A percentile compares a stretch with the other conserved stretches of the same genome.
phyloP scores from a whole-genome alignment of 2,113 vertebrate genomes.

The Thinocorus orbignyianus region DNA sequence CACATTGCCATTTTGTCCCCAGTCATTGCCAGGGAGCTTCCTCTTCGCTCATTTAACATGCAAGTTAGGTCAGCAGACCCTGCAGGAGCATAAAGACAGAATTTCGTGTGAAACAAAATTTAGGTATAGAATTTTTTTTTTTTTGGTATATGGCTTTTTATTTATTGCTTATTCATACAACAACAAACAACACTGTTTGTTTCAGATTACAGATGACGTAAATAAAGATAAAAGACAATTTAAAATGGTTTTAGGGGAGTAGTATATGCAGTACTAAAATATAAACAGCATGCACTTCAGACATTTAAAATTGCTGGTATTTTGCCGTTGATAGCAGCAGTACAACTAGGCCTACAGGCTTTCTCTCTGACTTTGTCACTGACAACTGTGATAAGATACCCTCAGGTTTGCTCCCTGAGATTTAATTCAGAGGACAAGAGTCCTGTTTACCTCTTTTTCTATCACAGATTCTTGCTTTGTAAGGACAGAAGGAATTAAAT shows the following conservation, averaged over 20 bases:
- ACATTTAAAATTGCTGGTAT: slow-evolving; percentile 3
- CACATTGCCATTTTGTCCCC: neutral
- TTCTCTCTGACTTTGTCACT: neutral
- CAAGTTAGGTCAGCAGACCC: neutral
- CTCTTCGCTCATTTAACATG: neutral
- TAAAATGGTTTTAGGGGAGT: neutral
- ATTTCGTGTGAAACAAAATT: neutral
- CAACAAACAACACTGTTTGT: neutral
- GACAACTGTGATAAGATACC: neutral
- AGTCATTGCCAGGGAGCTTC: neutral
- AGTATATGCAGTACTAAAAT: neutral
- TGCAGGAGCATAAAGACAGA: neutral
- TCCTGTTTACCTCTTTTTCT: neutral
- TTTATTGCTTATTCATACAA: neutral
- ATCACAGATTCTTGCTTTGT: neutral
- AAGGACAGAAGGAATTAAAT: neutral
- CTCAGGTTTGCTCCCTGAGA: neutral
- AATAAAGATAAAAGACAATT: neutral
- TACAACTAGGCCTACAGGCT: neutral
- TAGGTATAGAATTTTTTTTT: neutral
- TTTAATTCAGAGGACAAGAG: neutral
- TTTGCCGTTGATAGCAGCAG: neutral
- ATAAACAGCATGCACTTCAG: neutral
- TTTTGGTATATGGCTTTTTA: neutral
- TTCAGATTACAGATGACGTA: neutral